phyloP scores from a whole-genome alignment of 1,140 invertebrate genomes.

The Danaus plexippus region DNA sequence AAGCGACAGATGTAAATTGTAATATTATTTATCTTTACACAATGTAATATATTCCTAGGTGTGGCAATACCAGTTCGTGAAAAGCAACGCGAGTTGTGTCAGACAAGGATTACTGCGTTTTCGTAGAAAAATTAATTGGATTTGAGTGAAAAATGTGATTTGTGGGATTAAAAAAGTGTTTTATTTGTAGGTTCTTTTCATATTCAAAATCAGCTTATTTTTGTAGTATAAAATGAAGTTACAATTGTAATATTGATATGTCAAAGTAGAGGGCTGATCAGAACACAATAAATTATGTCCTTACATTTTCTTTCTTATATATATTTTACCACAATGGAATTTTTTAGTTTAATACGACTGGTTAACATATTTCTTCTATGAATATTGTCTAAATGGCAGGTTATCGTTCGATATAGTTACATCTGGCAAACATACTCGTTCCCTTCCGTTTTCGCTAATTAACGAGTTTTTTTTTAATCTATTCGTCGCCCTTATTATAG shows the following conservation, averaged over 20 bases:
- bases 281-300: conserved; percentile 51
- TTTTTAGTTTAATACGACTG: conserved; percentile 12
- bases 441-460: conserved; percentile 35
- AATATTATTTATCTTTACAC: not conserved
- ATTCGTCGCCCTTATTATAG: no score
- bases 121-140: conserved; percentile 44
- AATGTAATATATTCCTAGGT: not conserved
- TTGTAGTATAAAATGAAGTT: conserved; percentile 10
- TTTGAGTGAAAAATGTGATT: conserved; percentile 49
- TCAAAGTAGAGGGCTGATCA: conserved; percentile 51
- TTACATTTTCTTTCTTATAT: conserved; percentile 32
- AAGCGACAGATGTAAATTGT: not conserved
- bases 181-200: conserved; percentile 32
- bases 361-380: conserved; percentile 4
- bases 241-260: conserved; percentile 34
- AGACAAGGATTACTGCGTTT: conserved; percentile 58
- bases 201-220: conserved; percentile 1
- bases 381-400: not conserved
- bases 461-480: conserved; percentile 1
- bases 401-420: conserved; percentile 31
- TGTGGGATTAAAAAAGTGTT: conserved; percentile 24
- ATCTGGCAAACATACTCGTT: conserved; percentile 40
- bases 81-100: conserved; percentile 65
- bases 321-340: conserved; percentile 10
- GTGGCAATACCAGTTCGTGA: conserved; percentile 39